A percentile compares a stretch with the other conserved stretches of the same genome.
Conservation (phyloP, 2,113 vertebrate species). For the Hiodon alosoides region DNA sequence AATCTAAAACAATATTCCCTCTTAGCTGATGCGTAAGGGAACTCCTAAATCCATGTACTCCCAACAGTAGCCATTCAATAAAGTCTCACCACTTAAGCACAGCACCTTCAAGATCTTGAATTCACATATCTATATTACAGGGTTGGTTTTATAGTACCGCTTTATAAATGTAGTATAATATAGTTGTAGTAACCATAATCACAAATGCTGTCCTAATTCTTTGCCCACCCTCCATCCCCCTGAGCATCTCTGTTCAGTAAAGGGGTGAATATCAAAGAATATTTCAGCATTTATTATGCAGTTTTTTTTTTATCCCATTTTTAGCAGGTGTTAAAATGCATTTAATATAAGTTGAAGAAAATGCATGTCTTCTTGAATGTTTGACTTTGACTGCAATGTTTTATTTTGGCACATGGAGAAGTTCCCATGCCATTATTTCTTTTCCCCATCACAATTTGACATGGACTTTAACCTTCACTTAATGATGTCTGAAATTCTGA, state of each 20-base stretch:
- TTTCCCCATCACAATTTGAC: neutral
- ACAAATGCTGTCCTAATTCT: neutral
- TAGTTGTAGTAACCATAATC: neutral
- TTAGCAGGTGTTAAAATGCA: too few relatives aligned
- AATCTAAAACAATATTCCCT: too few relatives aligned
- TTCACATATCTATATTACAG: neutral
- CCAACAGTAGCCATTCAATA: too few relatives aligned
- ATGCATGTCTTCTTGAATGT: neutral
- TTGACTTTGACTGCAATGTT: neutral
- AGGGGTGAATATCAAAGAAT: neutral
- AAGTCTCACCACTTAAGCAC: neutral
- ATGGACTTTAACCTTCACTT: neutral
- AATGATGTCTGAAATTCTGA: neutral
- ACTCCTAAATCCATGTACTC: too few relatives aligned
- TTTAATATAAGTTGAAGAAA: neutral
- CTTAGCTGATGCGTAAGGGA: too few relatives aligned
- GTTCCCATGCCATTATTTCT: neutral
- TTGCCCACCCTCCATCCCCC: neutral
- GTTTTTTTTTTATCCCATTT: too few relatives aligned
- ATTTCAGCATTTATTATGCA: too few relatives aligned
- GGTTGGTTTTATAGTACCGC: too few relatives aligned
- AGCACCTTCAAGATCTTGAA: neutral
- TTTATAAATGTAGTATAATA: too few relatives aligned
- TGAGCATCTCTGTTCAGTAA: neutral
- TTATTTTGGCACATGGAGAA: neutral